Evolutionary conservation across 2,888 invertebrate species (phyloP), one percentile per base, ranked within the genome.

Genomic region (Agonopterix subpropinquella): DNA sequence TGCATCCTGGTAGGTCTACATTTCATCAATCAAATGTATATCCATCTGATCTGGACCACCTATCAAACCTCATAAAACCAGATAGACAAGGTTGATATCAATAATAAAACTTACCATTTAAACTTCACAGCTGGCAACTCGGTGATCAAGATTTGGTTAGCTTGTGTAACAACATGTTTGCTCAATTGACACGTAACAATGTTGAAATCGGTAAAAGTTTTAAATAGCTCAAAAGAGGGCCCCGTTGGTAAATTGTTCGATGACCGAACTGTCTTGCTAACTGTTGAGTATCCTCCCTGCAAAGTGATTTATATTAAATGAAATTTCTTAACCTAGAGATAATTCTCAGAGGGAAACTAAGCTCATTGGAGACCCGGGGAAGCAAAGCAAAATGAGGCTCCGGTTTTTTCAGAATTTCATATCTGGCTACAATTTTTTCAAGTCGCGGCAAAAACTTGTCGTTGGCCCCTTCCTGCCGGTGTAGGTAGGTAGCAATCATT

Each of bases 151-250:
- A 85, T 59, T 87, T 89, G 62, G 57, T 79, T 82, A 5, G 79
- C 67, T 65, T 78, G 73, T 45, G 51, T 41, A 39, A 94, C 73
- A 44, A 96, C 87, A 65, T 91, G 90, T 55, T 91, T 88, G 4
- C 92, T 90, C 70, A 95, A 91, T 44, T 89, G 73, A 53, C 90
- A 90, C 61, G 94, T 89, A 7, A 93, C 88, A 56, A 90, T 88
- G 39, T 92, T 90, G 68, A 96, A 97, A 11, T 92, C 91, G 4
- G 93, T 91, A 73, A 92, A 94, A n/a, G 94, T 94, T 47, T 91
- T 91, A 67, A 94, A 96, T 52, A 93, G 91, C 62, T 93, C 91
- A 70, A 92, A 93, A 43, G 95, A 92, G 41, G 91, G 80, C 39
- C 92, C 94, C 43, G 87, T 79, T 0, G 97, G 96, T 54, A 96